Conservation (phyloP, 2,797 vertebrate genomes). For the Hephaestus fuliginosus region DNA sequence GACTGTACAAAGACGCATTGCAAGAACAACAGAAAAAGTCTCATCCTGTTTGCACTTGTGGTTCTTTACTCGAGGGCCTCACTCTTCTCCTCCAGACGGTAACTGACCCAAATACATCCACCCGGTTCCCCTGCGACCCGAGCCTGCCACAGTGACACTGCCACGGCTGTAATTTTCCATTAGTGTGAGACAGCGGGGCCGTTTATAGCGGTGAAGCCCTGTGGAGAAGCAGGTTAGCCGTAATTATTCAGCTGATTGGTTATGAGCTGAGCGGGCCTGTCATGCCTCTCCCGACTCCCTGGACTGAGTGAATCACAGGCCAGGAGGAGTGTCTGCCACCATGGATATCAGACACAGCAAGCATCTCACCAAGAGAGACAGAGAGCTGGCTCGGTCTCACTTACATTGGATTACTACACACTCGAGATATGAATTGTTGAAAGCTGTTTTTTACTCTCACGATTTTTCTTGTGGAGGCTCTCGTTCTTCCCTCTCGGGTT, state of each 20-base stretch:
- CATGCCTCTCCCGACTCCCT: conserved; percentile 38
- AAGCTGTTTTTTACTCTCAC: neutral
- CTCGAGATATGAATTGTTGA: neutral
- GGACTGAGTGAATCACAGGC: conserved; percentile 27
- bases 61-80: conserved; percentile 17
- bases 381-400: neutral
- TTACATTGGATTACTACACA: neutral
- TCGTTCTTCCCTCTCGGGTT: neutral
- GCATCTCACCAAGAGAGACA: neutral
- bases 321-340: conserved; percentile 13
- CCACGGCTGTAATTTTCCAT: conserved; percentile 63
- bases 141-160: conserved; percentile 20
- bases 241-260: conserved; percentile 71
- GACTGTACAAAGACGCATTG: neutral
- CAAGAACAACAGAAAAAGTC: conserved; percentile 15
- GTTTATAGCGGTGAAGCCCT: conserved; percentile 64
- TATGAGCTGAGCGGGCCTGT: conserved; percentile 47
- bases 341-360: conserved; percentile 30
- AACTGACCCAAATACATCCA: conserved; percentile 61
- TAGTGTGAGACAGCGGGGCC: conserved; percentile 56
- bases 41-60: neutral
- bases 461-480: neutral
- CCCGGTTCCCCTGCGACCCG: conserved; percentile 21
- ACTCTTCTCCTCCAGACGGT: conserved; percentile 33
- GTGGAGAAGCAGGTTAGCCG: conserved; percentile 61